Evolutionary conservation across 2,113 vertebrate genomes (phyloP).

Genomic region (Odobenus rosmarus): DNA sequence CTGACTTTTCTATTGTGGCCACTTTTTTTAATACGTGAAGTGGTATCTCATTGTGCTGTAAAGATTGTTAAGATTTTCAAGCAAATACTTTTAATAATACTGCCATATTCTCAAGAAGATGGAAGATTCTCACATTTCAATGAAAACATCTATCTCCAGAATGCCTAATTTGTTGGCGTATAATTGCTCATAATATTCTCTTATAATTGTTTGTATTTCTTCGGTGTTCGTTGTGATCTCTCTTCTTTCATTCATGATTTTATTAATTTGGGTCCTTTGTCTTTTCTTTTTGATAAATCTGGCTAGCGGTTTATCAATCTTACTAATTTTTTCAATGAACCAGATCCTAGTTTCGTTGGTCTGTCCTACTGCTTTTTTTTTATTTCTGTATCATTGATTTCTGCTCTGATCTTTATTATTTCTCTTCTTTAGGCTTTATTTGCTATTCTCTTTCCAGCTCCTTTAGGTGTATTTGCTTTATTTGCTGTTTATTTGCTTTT

Average conservation of each 20-base stretch:
- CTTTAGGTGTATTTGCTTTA: neutral
- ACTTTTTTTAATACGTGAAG: neutral
- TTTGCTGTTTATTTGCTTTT: neutral
- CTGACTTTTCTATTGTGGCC: neutral
- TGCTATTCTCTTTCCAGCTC: neutral
- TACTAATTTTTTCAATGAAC: neutral
- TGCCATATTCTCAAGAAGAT: neutral
- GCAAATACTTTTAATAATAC: neutral
- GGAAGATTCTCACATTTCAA: neutral
- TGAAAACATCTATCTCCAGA: neutral
- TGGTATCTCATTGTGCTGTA: neutral
- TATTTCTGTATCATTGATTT: neutral
- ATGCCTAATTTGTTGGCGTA: neutral
- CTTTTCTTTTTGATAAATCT: neutral
- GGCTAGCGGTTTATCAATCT: neutral
- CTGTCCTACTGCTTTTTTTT: neutral
- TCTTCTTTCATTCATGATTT: neutral
- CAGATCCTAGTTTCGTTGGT: neutral
- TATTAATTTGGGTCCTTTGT: neutral
- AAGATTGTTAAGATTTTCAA: neutral
- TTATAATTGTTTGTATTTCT: neutral
- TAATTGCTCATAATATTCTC: neutral
- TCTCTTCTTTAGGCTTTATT: neutral
- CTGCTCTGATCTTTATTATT: neutral
- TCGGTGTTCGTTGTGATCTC: neutral